Conservation (phyloP, 2,113 vertebrate species). For the Synodontis membranacea region DNA sequence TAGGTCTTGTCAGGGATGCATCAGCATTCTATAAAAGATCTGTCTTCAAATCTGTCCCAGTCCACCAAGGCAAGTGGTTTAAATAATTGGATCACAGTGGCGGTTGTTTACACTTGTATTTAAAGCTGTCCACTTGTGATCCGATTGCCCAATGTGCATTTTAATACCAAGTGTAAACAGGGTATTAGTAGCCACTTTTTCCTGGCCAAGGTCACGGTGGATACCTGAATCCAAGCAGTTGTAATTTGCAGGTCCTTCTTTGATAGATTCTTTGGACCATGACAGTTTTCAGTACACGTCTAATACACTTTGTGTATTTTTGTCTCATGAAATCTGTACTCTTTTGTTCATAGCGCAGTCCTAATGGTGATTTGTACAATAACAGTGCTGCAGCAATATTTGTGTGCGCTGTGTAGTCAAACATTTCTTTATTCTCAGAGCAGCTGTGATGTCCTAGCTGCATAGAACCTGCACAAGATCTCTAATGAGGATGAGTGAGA, state of each 20-base stretch:
- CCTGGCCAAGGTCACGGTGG: neutral
- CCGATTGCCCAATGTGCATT: no score
- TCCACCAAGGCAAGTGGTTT: no score
- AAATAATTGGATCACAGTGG: no score
- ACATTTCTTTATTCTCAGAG: conserved; percentile 25
- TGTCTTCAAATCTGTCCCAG: no score
- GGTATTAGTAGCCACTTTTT: neutral
- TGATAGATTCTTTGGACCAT: neutral
- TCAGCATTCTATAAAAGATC: no score
- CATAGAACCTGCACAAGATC: conserved; percentile 32
- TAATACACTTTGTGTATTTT: neutral
- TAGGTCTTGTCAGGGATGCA: no score
- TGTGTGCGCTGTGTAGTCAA: conserved; percentile 12
- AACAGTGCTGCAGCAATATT: conserved; percentile 10
- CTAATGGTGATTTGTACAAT: neutral
- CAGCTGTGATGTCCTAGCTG: conserved; percentile 30
- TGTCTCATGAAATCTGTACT: neutral
- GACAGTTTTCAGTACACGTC: neutral
- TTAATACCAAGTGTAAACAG: no score
- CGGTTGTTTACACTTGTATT: no score
- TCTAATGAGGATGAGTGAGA: conserved; percentile 33
- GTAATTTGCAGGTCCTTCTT: neutral
- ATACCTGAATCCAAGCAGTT: neutral
- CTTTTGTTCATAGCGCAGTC: conserved; percentile 2
- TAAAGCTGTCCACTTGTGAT: no score